Evolutionary conservation across 2,888 invertebrate species (phyloP).

Genomic region (Panopea generosa): DNA sequence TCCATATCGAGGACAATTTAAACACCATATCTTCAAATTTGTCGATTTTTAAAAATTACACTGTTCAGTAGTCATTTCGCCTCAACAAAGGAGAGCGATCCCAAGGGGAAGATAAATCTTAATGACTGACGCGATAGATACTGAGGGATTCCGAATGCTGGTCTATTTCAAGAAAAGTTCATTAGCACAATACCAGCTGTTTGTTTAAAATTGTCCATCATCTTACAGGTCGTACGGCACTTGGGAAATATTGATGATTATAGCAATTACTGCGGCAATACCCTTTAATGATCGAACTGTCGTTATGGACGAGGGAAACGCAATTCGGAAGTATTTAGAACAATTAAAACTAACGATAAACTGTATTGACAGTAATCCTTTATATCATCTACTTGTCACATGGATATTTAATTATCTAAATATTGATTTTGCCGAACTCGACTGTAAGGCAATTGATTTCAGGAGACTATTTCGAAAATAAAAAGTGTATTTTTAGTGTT

Average conservation of each 20-base stretch:
- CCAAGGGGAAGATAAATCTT: slow-evolving; percentile 46
- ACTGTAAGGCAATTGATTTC: too few species aligned
- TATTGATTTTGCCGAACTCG: too few species aligned
- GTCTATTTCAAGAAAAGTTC: slow-evolving; percentile 29
- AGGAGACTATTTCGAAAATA: too few species aligned
- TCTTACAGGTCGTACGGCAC: slow-evolving; percentile 4
- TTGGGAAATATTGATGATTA: slow-evolving; percentile 30
- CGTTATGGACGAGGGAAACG: neutral
- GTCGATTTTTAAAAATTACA: neutral
- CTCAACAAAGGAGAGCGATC: slow-evolving; percentile 26
- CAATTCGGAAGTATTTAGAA: slow-evolving; percentile 10
- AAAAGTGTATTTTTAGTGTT: too few species aligned
- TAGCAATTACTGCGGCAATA: slow-evolving; percentile 32
- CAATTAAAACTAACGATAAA: slow-evolving; percentile 2
- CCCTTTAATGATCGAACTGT: slow-evolving; percentile 19
- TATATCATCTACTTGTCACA: too few species aligned
- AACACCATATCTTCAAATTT: neutral
- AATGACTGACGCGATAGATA: slow-evolving; percentile 8
- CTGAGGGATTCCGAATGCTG: slow-evolving; percentile 11
- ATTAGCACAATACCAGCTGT: slow-evolving; percentile 35
- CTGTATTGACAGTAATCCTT: too few species aligned
- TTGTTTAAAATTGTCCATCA: slow-evolving; percentile 23
- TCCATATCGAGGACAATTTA: neutral
- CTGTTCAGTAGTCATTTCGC: slow-evolving; percentile 5
- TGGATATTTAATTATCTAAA: too few species aligned